Conservation (phyloP, 1,140 invertebrate genomes). For the Micrasema minimum region DNA sequence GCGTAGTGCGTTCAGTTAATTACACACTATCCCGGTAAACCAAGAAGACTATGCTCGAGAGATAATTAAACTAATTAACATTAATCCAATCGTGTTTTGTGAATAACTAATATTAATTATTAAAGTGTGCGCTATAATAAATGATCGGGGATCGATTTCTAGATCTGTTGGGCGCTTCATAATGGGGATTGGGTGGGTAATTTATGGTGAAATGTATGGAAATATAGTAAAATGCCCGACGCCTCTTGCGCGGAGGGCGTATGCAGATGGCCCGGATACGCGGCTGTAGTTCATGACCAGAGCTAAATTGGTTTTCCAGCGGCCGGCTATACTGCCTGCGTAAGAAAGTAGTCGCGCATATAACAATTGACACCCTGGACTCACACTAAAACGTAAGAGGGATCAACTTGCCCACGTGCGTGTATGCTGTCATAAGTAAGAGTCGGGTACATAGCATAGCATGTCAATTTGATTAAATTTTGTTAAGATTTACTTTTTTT, state of each 20-base stretch:
- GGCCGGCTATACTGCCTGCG: neutral
- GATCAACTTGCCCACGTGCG: no score
- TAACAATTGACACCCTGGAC: no score
- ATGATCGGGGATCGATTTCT: constrained; percentile 20
- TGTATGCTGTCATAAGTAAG: no score
- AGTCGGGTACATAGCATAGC: no score
- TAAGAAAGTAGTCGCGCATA: no score
- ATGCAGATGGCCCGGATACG: constrained; percentile 52
- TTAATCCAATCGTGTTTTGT: constrained; percentile 30
- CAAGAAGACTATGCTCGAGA: constrained; percentile 3
- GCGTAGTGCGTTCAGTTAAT: neutral
- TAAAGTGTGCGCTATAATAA: no score
- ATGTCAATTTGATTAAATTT: no score
- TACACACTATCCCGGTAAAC: neutral
- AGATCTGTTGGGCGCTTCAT: constrained; percentile 21
- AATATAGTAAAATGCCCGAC: constrained; percentile 24
- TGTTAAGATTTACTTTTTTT: no score
- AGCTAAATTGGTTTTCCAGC: constrained; percentile 51
- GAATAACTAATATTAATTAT: constrained; percentile 40
- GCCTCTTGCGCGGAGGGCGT: constrained; percentile 43
- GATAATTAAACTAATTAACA: constrained; percentile 37
- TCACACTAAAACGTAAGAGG: no score
- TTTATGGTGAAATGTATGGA: constrained; percentile 41
- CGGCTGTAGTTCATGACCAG: constrained; percentile 47
- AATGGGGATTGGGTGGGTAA: constrained; percentile 24